Evolutionary conservation across 1,140 invertebrate genomes (phyloP).

Genomic region (Drosophila yakuba): DNA sequence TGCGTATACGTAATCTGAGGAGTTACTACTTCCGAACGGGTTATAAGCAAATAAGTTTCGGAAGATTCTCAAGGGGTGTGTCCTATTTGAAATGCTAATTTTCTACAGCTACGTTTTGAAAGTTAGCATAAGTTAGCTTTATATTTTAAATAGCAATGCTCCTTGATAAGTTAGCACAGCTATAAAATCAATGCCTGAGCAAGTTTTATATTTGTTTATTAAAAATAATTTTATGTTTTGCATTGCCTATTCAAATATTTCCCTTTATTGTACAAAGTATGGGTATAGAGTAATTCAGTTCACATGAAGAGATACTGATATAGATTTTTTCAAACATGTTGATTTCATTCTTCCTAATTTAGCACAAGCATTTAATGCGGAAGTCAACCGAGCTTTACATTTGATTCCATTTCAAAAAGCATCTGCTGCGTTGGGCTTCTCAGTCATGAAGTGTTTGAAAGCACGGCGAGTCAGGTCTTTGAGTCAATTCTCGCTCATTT

Average conservation of each 20-base stretch:
- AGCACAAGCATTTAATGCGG: not conserved
- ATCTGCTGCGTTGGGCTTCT: conserved; percentile 13
- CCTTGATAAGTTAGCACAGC: too few species aligned
- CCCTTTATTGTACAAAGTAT: too few species aligned
- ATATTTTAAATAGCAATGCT: too few species aligned
- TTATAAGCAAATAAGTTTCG: conserved; percentile 11
- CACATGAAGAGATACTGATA: too few species aligned
- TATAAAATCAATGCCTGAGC: not conserved
- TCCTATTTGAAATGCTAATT: not conserved
- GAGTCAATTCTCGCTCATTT: conserved; percentile 55
- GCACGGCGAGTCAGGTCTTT: conserved; percentile 45
- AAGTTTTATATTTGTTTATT: too few species aligned
- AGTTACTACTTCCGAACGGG: conserved; percentile 26
- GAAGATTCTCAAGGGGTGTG: not conserved
- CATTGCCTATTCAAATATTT: too few species aligned
- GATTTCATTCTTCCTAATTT: conserved; percentile 12
- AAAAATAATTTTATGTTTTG: not conserved
- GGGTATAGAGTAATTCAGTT: too few species aligned
- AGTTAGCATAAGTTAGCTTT: too few species aligned
- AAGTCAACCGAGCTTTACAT: not conserved
- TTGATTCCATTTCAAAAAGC: conserved; percentile 9
- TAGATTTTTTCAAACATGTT: not conserved
- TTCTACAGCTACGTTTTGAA: too few species aligned
- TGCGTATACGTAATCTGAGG: conserved; percentile 63
- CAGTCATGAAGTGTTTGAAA: conserved; percentile 20